Evolutionary conservation across 2,113 vertebrate species (phyloP).

Genomic region (Todiramphus chloris): DNA sequence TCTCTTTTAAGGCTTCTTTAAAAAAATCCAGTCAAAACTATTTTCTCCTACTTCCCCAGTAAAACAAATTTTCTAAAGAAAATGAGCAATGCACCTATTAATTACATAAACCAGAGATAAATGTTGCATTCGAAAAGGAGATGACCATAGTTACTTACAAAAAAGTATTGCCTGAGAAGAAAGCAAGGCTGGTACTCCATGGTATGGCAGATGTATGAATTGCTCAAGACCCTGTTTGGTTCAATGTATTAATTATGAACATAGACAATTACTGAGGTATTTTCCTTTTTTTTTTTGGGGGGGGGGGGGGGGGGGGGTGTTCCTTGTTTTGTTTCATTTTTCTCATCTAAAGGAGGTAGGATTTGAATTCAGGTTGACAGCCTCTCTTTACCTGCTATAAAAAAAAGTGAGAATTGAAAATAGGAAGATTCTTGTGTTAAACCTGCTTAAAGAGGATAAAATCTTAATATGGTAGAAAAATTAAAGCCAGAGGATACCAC

Average conservation of each 20-base stretch:
- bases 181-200: background rate
- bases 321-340: background rate
- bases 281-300: background rate
- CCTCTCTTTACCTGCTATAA: background rate
- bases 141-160: background rate
- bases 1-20: background rate
- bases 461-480: background rate
- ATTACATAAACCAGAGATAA: background rate
- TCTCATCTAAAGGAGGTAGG: background rate
- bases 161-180: background rate
- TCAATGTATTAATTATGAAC: background rate
- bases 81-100: background rate
- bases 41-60: background rate
- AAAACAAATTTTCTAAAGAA: background rate
- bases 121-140: background rate
- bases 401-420: background rate
- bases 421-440: background rate
- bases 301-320: too few species aligned
- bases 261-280: background rate
- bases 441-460: background rate
- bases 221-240: background rate
- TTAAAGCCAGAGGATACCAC: background rate
- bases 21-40: background rate
- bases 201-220: background rate
- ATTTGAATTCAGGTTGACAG: background rate